These are phyloP conservation scores for Darevskia mixta DNA, from an alignment of 2,797 vertebrate species.

Conservation along the genomic window DNA sequence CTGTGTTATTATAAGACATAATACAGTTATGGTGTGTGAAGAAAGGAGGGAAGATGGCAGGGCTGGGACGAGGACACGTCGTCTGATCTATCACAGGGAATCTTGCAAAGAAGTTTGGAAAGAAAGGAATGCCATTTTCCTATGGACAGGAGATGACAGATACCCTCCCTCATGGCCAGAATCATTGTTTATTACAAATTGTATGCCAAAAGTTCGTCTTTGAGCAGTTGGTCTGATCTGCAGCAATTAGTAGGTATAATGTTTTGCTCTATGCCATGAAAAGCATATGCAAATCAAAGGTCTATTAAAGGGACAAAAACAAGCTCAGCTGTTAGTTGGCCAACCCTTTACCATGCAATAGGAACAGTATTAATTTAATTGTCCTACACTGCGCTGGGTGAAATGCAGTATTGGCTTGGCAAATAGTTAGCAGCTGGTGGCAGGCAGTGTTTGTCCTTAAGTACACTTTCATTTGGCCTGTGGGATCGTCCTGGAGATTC, in stretches of 20 bases:
- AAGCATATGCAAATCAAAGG: neutral
- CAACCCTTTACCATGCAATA: neutral
- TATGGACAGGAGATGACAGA: neutral
- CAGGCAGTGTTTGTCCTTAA: slow-evolving; percentile 20
- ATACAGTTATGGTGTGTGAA: neutral
- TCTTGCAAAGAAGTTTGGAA: neutral
- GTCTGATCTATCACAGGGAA: neutral
- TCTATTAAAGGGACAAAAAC: neutral
- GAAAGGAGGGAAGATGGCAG: neutral
- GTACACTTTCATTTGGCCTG: neutral
- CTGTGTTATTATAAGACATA: neutral
- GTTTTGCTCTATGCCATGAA: neutral
- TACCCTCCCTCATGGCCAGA: too few species aligned
- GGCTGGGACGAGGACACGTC: too few species aligned
- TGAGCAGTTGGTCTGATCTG: neutral
- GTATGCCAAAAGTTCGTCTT: neutral
- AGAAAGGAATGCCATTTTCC: neutral
- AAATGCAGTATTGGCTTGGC: slow-evolving; percentile 30
- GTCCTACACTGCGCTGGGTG: neutral
- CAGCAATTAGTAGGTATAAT: neutral
- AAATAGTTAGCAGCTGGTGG: slow-evolving; percentile 2
- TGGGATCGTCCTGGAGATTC: slow-evolving; percentile 27
- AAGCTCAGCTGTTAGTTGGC: neutral
- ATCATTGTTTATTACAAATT: too few species aligned
- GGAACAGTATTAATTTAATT: slow-evolving; percentile 1